A percentile compares a stretch with the other conserved stretches of the same genome.
phyloP scores from a whole-genome alignment of 2,797 vertebrate species.

The Liasis olivaceus region DNA sequence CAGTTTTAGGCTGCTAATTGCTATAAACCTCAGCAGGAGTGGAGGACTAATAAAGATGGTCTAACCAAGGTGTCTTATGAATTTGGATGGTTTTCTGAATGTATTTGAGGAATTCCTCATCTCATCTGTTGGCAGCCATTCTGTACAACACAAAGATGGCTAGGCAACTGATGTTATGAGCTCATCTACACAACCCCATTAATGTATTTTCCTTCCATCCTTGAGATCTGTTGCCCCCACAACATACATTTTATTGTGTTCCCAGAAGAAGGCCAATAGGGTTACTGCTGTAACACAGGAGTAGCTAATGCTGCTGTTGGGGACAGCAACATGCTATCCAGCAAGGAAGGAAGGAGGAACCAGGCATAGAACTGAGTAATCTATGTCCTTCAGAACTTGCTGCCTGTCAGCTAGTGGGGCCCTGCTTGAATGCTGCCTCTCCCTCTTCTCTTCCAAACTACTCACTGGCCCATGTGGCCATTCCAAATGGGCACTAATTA shows the following conservation, averaged over 20 bases:
- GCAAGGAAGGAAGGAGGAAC: neutral
- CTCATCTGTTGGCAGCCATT: neutral
- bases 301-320: neutral
- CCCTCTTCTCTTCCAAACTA: neutral
- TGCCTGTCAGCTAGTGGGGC: neutral
- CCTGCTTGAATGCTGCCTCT: neutral
- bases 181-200: neutral
- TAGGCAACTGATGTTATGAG: neutral
- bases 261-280: neutral
- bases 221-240: neutral
- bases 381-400: neutral
- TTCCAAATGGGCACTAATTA: neutral
- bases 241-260: neutral
- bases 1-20: neutral
- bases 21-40: neutral
- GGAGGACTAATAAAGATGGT: neutral
- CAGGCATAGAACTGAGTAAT: neutral
- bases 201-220: neutral
- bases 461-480: neutral
- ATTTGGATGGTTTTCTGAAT: neutral
- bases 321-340: neutral
- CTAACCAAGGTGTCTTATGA: neutral
- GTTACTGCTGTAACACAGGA: neutral
- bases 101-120: neutral
- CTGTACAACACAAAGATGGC: neutral